Percentiles rank a stretch among this genome's conserved stretches.
Conservation (phyloP, 2,797 vertebrate species). For the Parambassis ranga region DNA sequence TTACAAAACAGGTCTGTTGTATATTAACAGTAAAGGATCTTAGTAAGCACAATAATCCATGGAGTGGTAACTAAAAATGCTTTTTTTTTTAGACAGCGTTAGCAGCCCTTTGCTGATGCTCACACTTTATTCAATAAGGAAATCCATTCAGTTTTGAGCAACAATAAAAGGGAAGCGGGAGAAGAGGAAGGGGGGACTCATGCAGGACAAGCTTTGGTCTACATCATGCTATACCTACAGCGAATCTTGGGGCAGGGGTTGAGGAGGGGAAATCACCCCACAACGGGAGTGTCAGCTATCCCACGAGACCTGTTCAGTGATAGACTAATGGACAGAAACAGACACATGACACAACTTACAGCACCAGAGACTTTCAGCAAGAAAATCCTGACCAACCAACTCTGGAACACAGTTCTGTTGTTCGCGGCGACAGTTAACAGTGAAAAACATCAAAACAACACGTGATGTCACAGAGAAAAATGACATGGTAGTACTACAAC, state of each 20-base stretch:
- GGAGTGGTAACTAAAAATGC: background rate
- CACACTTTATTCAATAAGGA: no score
- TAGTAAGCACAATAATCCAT: background rate
- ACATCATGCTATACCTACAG: constrained; percentile 87
- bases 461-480: background rate
- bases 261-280: constrained; percentile 71
- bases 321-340: constrained; percentile 89
- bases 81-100: no score
- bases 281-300: constrained; percentile 94
- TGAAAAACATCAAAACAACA: background rate
- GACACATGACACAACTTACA: constrained; percentile 75
- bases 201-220: constrained; percentile 63
- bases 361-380: constrained; percentile 17
- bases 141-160: no score
- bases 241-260: constrained; percentile 76
- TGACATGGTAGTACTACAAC: background rate
- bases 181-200: constrained; percentile 4
- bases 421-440: background rate
- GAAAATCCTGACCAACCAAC: constrained; percentile 7
- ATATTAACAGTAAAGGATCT: background rate
- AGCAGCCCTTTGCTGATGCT: no score
- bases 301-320: constrained; percentile 97
- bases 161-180: background rate
- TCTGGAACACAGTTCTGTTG: background rate
- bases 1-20: no score